A percentile compares a stretch with the other conserved stretches of the same genome.
phyloP scores from a whole-genome alignment of 2,888 invertebrate genomes.

The Graphium colonna region DNA sequence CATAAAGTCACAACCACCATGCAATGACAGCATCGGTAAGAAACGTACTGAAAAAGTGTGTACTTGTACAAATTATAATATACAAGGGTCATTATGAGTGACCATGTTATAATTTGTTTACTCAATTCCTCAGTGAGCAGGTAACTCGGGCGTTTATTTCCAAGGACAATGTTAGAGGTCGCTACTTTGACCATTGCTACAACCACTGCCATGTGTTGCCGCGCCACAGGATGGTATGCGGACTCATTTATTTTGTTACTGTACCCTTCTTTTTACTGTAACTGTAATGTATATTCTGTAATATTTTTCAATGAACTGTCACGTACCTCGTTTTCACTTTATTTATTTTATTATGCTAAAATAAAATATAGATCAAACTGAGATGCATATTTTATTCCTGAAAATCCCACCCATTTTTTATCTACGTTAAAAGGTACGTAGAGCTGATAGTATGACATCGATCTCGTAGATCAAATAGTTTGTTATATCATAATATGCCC shows the following conservation, averaged over 20 bases:
- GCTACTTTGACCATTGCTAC: background rate
- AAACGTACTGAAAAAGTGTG: background rate
- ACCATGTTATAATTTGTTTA: background rate
- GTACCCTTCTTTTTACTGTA: slow-evolving; percentile 27
- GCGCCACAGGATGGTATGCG: slow-evolving; percentile 2
- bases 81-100: background rate
- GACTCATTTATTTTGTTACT: slow-evolving; percentile 21
- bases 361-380: slow-evolving; percentile 52
- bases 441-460: too few species aligned
- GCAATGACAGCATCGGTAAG: background rate
- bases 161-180: background rate
- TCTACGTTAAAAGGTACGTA: too few species aligned
- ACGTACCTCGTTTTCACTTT: slow-evolving; percentile 71
- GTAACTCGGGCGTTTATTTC: background rate
- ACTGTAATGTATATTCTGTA: slow-evolving; percentile 34
- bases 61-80: background rate
- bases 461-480: too few species aligned
- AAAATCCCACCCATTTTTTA: too few species aligned
- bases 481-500: too few species aligned
- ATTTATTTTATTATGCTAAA: slow-evolving; percentile 53
- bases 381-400: slow-evolving; percentile 26
- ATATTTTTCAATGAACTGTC: slow-evolving; percentile 61
- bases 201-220: background rate
- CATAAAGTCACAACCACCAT: background rate
- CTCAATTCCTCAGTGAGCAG: background rate